Evolutionary conservation across 2,888 invertebrate genomes (phyloP), one percentile per base, ranked within the genome.

Genomic region (Kuschelorhynchus macadamiae): DNA sequence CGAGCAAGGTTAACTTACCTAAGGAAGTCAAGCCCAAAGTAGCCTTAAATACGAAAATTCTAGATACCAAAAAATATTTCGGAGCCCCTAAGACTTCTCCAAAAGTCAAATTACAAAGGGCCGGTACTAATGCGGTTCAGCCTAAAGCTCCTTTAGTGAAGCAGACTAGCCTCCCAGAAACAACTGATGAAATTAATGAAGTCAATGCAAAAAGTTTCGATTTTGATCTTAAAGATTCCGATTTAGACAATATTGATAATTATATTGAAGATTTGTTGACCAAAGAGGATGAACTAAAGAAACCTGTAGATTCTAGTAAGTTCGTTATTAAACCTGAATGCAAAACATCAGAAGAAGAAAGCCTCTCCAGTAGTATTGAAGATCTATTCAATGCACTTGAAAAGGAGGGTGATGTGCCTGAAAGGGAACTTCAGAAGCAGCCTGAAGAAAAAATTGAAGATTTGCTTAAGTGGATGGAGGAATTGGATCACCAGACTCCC

Each of bases 1-100:
- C 84, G 0, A 83, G 82, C 66, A 84, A 84, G 77, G 78, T 84
- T 57, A 80, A 78, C 63, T 57, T 84, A 49, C 83, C 83, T 0
- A 80, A 81, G 71, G 83, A 83, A 72, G 76, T 80, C 11, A 84
- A 84, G 72, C 84, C 84, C 1, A 82, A 81, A 74, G 81, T 84
- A 0, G 81, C 82, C 1, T 77, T 84, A 1, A 81, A 81, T 59
- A 72, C 78, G 0, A 79, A 79, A 57, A 71, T 80, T 30, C 49
- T 78, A n/a, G 79, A 79, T 42, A 80, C 81, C 12, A 80, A 81
- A 17, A 84, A 84, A 75, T 84, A 84, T 76, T 84, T 84, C 71
- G 84, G 84, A 0, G 17, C 56, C 11, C 47, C 52, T 1, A 77
- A 78, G 36, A 47, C 39, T 7, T 44, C 65, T 18, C 75, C 75